Conservation (phyloP, 2,888 invertebrate species). For the Rhyacophila evoluta region DNA sequence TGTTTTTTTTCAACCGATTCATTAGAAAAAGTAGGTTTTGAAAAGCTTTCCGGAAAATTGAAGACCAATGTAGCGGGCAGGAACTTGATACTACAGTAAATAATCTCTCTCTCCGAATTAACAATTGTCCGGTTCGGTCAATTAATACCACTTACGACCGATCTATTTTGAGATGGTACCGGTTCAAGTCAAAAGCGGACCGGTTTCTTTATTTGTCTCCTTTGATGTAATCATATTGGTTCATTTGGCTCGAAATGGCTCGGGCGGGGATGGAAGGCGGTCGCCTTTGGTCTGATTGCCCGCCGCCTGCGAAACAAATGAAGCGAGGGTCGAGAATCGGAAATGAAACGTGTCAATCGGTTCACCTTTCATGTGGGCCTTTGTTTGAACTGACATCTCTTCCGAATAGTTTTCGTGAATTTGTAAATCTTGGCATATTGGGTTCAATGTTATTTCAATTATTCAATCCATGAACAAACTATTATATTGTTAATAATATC, state of each 20-base stretch:
- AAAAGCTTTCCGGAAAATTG: too few relatives aligned
- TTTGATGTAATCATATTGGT: slow-evolving; percentile 24
- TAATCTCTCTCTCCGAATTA: not conserved
- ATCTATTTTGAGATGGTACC: not conserved
- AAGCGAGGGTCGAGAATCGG: slow-evolving; percentile 2
- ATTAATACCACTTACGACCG: not conserved
- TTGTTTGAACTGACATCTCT: slow-evolving; percentile 26
- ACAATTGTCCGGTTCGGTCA: not conserved
- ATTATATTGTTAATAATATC: too few relatives aligned
- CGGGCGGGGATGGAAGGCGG: not conserved
- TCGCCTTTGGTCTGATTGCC: not conserved
- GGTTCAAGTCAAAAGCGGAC: not conserved
- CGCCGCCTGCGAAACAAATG: not conserved
- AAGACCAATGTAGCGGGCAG: too few relatives aligned
- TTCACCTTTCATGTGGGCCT: slow-evolving; percentile 27
- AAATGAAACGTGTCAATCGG: slow-evolving; percentile 31
- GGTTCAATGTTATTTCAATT: not conserved
- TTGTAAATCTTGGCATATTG: not conserved
- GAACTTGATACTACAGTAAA: not conserved
- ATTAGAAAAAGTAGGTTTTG: too few relatives aligned
- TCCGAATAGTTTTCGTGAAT: not conserved
- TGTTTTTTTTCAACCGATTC: too few relatives aligned
- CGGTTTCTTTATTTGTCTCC: slow-evolving; percentile 10
- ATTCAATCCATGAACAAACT: too few relatives aligned
- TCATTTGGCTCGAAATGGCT: not conserved